A percentile compares a stretch with the other conserved stretches of the same genome.
Evolutionary conservation across 2,113 vertebrate genomes (phyloP).

Genomic region (Equus quagga): DNA sequence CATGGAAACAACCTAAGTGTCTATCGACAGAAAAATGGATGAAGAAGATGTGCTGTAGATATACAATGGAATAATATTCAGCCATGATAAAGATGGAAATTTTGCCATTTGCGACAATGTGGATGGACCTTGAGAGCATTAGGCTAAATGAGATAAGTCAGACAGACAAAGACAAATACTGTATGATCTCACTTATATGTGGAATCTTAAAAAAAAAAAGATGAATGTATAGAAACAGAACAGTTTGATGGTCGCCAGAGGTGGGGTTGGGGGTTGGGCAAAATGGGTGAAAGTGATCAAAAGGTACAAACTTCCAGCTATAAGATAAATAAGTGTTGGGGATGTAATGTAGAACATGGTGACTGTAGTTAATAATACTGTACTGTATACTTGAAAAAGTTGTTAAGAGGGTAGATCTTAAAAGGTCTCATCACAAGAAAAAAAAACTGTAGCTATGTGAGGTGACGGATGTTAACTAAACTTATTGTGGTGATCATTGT

Average conservation of each 20-base stretch:
- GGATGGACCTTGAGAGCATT: background rate
- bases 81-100: background rate
- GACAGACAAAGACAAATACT: background rate
- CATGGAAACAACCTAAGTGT: background rate
- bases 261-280: background rate
- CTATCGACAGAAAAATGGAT: no score
- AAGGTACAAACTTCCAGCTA: background rate
- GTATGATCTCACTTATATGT: background rate
- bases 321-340: no score
- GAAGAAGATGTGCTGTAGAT: background rate
- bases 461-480: background rate
- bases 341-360: background rate
- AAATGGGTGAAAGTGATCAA: background rate
- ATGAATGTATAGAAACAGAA: rapidly evolving
- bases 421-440: background rate
- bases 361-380: no score
- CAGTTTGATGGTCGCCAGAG: background rate
- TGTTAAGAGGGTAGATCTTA: background rate
- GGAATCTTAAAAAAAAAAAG: background rate
- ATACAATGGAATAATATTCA: background rate
- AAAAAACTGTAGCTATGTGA: background rate
- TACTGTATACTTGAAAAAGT: background rate
- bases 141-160: background rate
- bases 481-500: background rate
- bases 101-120: background rate